Evolutionary conservation across 2,888 invertebrate species (phyloP).

Genomic region (Germaria angustata): DNA sequence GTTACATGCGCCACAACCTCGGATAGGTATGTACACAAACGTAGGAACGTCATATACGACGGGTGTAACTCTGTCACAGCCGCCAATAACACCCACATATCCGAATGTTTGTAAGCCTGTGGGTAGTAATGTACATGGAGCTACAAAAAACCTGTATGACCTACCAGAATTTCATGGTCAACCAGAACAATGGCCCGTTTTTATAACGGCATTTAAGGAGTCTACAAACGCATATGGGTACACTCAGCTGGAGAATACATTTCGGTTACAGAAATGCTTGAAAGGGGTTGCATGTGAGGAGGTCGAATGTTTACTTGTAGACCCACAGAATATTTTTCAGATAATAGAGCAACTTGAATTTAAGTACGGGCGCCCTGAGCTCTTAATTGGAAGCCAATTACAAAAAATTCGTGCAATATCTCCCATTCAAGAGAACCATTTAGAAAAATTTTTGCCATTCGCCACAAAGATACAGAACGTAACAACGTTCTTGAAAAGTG

Average conservation of each 20-base stretch:
- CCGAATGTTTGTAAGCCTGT: too few relatives aligned
- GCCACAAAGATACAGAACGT: not conserved
- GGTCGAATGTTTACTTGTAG: not conserved
- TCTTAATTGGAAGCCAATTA: not conserved
- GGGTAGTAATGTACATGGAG: too few relatives aligned
- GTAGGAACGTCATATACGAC: too few relatives aligned
- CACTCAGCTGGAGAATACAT: too few relatives aligned
- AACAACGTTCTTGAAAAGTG: not conserved
- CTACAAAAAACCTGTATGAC: too few relatives aligned
- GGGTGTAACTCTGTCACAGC: too few relatives aligned
- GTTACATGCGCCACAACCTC: too few relatives aligned
- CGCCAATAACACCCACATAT: too few relatives aligned
- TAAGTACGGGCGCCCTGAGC: not conserved
- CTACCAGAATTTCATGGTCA: not conserved
- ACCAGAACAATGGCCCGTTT: not conserved
- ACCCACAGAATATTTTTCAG: not conserved
- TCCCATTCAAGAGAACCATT: not conserved
- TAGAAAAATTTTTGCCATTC: not conserved
- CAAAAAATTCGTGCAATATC: not conserved
- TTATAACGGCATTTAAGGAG: not conserved
- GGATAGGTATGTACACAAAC: too few relatives aligned
- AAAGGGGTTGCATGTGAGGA: not conserved
- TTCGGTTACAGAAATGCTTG: not conserved
- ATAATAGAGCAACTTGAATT: conserved; percentile 1
- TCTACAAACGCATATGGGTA: too few relatives aligned